Evolutionary conservation across 1,140 invertebrate genomes (phyloP).

Genomic region (Cyphomyrmex costatus): DNA sequence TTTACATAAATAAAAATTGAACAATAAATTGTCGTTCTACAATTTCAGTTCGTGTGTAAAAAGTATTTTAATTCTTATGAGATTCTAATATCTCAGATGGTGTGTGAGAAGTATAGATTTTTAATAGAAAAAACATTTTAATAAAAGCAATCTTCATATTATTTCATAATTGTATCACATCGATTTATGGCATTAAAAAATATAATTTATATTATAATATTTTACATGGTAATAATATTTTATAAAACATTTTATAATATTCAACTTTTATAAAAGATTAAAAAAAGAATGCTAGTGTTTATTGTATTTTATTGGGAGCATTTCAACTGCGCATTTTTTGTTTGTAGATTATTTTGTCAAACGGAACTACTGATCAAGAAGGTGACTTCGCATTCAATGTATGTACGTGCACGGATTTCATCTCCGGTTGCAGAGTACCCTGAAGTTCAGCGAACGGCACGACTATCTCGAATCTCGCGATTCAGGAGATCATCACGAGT

Average conservation of each 20-base stretch:
- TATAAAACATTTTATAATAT: neutral
- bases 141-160: neutral
- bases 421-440: slow-evolving; percentile 63
- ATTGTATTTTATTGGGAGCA: neutral
- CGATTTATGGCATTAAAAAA: neutral
- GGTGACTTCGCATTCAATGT: slow-evolving; percentile 23
- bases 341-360: neutral
- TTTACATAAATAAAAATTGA: neutral
- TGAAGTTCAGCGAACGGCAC: neutral
- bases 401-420: slow-evolving; percentile 55
- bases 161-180: neutral
- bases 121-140: neutral
- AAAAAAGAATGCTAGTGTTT: neutral
- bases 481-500: slow-evolving; percentile 46
- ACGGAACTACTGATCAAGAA: slow-evolving; percentile 32
- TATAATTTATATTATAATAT: neutral
- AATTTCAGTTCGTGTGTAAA: neutral
- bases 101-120: neutral
- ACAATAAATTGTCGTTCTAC: neutral
- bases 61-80: no score
- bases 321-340: slow-evolving; percentile 28
- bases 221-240: neutral
- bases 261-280: neutral
- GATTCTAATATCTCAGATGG: no score
- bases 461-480: slow-evolving; percentile 12